Evolutionary conservation across 2,113 vertebrate species (phyloP).

Genomic region (Labeo catla): DNA sequence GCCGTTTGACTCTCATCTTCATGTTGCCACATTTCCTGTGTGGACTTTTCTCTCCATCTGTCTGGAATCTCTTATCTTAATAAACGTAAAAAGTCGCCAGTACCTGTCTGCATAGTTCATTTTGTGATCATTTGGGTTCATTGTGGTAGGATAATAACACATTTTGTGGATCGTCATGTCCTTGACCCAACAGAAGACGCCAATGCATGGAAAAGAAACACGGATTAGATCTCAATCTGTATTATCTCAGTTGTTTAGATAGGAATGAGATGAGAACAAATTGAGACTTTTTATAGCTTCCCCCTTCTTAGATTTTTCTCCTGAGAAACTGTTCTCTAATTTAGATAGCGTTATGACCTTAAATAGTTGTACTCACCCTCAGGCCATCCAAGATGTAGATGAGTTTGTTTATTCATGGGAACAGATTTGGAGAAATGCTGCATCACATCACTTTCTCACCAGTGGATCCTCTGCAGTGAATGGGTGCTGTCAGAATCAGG

Average conservation of each 20-base stretch:
- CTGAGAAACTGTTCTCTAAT: background rate
- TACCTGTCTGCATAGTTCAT: background rate
- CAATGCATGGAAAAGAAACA: background rate
- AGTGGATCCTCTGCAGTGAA: background rate
- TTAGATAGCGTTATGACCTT: background rate
- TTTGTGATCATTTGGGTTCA: background rate
- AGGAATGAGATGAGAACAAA: background rate
- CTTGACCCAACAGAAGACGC: background rate
- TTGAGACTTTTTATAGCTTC: background rate
- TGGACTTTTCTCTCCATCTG: background rate
- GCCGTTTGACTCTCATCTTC: constrained; percentile 20
- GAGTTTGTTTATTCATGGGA: background rate
- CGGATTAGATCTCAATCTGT: background rate
- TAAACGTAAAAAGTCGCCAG: background rate
- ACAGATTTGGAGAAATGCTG: background rate
- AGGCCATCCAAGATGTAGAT: background rate
- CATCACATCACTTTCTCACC: background rate
- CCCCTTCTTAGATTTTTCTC: background rate
- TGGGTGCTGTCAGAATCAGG: background rate
- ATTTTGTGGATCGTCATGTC: background rate
- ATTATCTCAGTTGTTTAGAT: background rate
- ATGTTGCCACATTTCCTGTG: constrained; percentile 36
- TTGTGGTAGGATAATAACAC: too few relatives aligned
- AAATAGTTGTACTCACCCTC: background rate
- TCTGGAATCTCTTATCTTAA: background rate